phyloP scores from a whole-genome alignment of 2,113 vertebrate genomes.

The Silurus glanis region DNA sequence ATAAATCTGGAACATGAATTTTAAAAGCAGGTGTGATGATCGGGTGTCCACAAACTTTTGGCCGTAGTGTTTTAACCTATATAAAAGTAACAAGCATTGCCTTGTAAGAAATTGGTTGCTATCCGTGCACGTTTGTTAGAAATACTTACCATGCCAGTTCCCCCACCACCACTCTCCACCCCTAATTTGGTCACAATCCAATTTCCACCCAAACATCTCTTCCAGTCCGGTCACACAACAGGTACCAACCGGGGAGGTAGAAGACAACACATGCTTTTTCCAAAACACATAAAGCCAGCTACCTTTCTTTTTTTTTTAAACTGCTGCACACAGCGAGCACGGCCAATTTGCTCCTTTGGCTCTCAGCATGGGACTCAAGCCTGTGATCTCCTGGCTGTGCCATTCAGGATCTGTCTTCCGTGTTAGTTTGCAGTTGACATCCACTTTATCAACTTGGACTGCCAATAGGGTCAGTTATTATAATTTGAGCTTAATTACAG shows the following conservation, averaged over 20 bases:
- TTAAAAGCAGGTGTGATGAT: not conserved
- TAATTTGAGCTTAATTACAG: not conserved
- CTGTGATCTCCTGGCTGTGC: not conserved
- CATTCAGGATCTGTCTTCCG: not conserved
- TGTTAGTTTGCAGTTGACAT: not conserved
- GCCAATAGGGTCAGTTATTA: not conserved
- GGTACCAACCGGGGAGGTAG: not conserved
- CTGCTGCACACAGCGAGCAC: not conserved
- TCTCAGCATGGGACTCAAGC: not conserved
- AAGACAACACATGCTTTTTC: not conserved
- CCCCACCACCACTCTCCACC: too few relatives aligned
- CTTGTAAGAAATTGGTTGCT: not conserved
- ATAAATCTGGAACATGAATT: not conserved
- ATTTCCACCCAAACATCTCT: not conserved
- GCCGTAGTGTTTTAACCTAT: not conserved
- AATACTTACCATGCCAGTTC: constrained; percentile 47
- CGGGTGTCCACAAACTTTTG: not conserved
- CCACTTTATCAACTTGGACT: not conserved
- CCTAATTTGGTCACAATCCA: not conserved
- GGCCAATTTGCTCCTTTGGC: not conserved
- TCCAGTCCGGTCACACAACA: not conserved
- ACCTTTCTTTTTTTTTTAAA: too few relatives aligned
- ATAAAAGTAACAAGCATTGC: not conserved
- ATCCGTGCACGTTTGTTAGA: constrained; percentile 10
- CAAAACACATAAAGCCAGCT: not conserved